Conservation (phyloP, 1,140 invertebrate genomes). For the Drosophila saltans region DNA sequence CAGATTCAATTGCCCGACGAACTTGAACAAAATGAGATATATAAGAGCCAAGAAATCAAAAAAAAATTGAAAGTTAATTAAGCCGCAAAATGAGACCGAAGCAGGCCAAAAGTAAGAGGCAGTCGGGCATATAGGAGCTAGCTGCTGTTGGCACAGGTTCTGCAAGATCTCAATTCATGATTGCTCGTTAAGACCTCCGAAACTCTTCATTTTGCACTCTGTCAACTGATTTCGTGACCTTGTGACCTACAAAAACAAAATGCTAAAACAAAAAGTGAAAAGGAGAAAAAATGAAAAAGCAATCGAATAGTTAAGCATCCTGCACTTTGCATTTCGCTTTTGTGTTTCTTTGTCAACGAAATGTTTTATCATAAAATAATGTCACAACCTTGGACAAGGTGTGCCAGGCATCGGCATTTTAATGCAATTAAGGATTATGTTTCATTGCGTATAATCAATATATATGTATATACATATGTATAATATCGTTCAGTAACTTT, state of each 20-base stretch:
- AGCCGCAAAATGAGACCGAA: conserved; percentile 34
- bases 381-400: conserved; percentile 32
- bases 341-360: conserved; percentile 7
- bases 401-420: conserved; percentile 8
- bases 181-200: conserved; percentile 10
- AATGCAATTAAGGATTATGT: conserved; percentile 55
- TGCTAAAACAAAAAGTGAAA: not conserved
- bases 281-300: too few species aligned
- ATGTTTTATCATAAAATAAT: conserved; percentile 20
- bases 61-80: conserved; percentile 57
- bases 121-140: conserved; percentile 23
- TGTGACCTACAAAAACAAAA: conserved; percentile 61
- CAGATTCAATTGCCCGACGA: conserved; percentile 1
- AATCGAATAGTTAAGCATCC: conserved; percentile 23
- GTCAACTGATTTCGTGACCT: conserved; percentile 52
- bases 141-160: conserved; percentile 25
- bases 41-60: not conserved
- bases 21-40: conserved; percentile 13
- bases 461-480: conserved; percentile 16
- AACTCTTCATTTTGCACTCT: conserved; percentile 17
- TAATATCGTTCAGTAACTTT: not conserved
- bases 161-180: conserved; percentile 16
- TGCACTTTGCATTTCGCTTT: conserved; percentile 44
- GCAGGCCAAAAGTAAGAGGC: conserved; percentile 61
- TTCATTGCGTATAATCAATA: conserved; percentile 7